Base-by-base conservation (phyloP, 1,140 invertebrate species). In the Lepidostoma basale region DNA sequence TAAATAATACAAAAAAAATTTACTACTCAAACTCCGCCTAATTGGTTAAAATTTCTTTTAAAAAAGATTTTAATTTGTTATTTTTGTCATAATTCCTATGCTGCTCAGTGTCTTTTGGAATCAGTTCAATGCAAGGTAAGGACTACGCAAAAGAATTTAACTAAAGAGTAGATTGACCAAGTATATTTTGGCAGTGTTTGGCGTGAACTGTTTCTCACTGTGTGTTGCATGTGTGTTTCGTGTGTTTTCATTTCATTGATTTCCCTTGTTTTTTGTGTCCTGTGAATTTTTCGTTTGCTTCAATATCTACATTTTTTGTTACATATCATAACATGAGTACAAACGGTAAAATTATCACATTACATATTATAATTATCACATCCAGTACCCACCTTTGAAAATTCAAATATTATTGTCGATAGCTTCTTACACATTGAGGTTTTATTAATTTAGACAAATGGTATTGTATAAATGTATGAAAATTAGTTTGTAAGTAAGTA, bases 51-150 rank as follows among this genome's bases (percentile, higher is more conserved):
- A 33, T 28, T 52, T 30, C 3, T 26, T 28, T 54, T 40, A 10
- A 66, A 66, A 59, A 59, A 42, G 33, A 74, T 69, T 69, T 67
- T 77, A 65, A 74, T 62, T 73, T 79, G 77, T 80, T 76, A 79
- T 81, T 83, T 83, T 77, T 82, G 75, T 75, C 74, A 79, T 77
- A 77, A 79, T 80, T 79, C 79, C 73, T 75, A 78, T 87, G 88
- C 88, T 89, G 88, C 88, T 88, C 92, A 95, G 93, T 92, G 91
- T 94, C 85, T 95, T 96, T 91, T 96, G 94, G 94, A 96, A 94
- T 89, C 92, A 95, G 90, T 96, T 96, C 92, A 95, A 95, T 83
- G 91, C 92, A 88, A 96, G 94, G 94, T 96, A 95, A 95, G 93
- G 88, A 75, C 75, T 88, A 75, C 75, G 47, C 62, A 52, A 62